phyloP scores from a whole-genome alignment of 2,113 vertebrate genomes.

The Sapayoa aenigma region DNA sequence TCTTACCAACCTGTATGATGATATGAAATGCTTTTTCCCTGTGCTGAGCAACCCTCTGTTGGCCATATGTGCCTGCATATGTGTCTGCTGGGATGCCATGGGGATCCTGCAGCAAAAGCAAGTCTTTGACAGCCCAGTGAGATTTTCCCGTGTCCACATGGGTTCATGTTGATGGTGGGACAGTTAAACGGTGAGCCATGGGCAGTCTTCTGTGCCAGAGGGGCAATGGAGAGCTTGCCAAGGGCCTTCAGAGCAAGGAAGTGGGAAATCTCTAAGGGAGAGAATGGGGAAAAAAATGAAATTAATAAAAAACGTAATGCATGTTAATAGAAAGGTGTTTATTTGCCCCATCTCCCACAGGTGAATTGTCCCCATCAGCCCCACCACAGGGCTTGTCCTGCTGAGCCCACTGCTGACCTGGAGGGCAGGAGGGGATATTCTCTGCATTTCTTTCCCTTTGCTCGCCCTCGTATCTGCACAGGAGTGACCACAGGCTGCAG shows the following conservation, averaged over 20 bases:
- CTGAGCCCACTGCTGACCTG: background rate
- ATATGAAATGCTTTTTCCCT: background rate
- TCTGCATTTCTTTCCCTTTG: background rate
- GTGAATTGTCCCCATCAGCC: background rate
- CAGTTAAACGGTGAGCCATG: too few relatives aligned
- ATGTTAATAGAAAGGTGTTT: background rate
- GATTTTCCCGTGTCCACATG: background rate
- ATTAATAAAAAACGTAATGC: rapidly evolving
- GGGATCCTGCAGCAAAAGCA: background rate
- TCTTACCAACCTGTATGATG: rapidly evolving
- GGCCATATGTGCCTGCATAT: rapidly evolving
- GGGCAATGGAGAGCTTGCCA: background rate
- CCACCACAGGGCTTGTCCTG: background rate
- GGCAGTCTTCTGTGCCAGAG: rapidly evolving
- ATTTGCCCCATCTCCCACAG: background rate
- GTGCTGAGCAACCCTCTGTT: too few relatives aligned
- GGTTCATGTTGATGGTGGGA: rapidly evolving
- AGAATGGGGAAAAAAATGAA: too few relatives aligned
- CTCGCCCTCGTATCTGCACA: rapidly evolving
- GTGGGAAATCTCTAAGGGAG: background rate
- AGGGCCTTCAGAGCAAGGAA: background rate
- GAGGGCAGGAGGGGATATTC: background rate
- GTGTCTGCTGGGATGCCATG: rapidly evolving
- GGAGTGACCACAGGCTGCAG: background rate
- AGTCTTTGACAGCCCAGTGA: background rate